Conservation (phyloP, 2,888 invertebrate genomes). For the Netelia melanura region DNA sequence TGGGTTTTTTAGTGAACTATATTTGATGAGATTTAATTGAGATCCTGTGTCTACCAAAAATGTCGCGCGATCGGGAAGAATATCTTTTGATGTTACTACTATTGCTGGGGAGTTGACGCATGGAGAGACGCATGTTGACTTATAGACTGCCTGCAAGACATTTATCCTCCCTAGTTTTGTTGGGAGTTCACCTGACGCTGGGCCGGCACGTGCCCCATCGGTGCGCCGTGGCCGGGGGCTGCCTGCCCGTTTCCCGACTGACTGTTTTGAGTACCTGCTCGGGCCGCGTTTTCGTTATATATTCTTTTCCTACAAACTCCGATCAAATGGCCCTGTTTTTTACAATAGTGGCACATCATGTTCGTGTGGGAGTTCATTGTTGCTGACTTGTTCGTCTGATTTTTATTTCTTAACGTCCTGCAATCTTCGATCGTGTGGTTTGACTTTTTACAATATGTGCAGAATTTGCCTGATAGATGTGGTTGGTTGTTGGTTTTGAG, state of each 20-base stretch:
- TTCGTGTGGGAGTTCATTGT: neutral
- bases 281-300: neutral
- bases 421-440: neutral
- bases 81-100: neutral
- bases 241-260: conserved; percentile 31
- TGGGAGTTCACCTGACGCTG: neutral
- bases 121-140: neutral
- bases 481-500: neutral
- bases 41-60: conserved; percentile 26
- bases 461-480: neutral
- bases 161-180: neutral
- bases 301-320: conserved; percentile 14
- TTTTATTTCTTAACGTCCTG: neutral
- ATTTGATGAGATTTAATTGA: conserved; percentile 31
- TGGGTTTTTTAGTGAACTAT: neutral
- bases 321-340: conserved; percentile 8
- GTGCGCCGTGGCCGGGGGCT: conserved; percentile 10
- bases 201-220: neutral
- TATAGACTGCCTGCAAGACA: neutral
- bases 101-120: conserved; percentile 7
- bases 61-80: neutral
- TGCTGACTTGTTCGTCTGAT: neutral
- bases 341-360: conserved; percentile 17
- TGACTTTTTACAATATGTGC: neutral
- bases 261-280: neutral